Base-by-base conservation (phyloP, 2,888 invertebrate genomes). In the Drosophila yooni region DNA sequence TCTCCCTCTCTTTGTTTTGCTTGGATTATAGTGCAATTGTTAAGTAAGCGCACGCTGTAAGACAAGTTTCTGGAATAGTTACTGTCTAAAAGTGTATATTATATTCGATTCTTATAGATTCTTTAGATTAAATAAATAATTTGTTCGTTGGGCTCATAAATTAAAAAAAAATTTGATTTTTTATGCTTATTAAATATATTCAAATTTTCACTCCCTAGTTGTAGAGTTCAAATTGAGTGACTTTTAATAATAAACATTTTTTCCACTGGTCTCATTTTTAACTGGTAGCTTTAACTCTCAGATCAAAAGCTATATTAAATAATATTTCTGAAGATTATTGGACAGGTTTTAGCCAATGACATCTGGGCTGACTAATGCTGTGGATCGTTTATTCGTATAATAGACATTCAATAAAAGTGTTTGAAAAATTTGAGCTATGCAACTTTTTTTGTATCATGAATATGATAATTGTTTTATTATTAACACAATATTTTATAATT, bases 1-100 rank as follows among this genome's bases (percentile, higher is more conserved):
- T 63, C 40, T 70, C 46, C 46, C 61, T 65, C 59, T 54, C 61
- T 53, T 54, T 60, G 63, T 64, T 65, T 78, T 64, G 62, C 36
- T 43, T 46, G 15, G 21, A 1, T 15, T 52, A 80, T 38, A 80
- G 77, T 80, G 57, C 51, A 57, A 59, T 50, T 43, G 60, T 13
- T 15, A 74, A 74, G 66, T 80, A 48, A 57, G 21, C 66, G 60
- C 18, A 64, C 69, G 10, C 25, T 10, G 15, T 3, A 8, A 18
- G 21, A 18, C 7, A 5, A 21, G 8, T 15, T 33, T 21, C 13
- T 33, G 18, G 13, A 34, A 5, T 34, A 10, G 8, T 27, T 50
- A 13, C 0, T 21, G 46, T 27, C 21, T 10, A 29, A 29, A 33
- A 3, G 13, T 29, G 29, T 3, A 25, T 52, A 25, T 38, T 5